phyloP scores from a whole-genome alignment of 2,113 vertebrate genomes.

The Coryphaenoides rupestris region DNA sequence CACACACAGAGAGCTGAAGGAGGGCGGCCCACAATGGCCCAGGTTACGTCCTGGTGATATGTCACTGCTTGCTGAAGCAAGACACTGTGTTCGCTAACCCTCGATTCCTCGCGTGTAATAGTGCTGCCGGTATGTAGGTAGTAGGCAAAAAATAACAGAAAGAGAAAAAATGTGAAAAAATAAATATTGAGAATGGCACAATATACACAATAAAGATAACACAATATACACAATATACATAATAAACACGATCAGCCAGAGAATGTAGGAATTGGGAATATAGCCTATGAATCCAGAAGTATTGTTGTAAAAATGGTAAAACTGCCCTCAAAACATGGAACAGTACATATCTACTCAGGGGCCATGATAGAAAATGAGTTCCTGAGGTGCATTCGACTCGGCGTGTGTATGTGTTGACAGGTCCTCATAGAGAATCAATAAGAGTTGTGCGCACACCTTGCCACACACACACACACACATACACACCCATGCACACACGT shows the following conservation, averaged over 20 bases:
- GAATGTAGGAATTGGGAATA: no score
- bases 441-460: not conserved
- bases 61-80: slow-evolving; percentile 36
- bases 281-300: no score
- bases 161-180: no score
- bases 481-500: not conserved
- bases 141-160: no score
- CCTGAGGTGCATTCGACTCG: slow-evolving; percentile 13
- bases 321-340: not conserved
- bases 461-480: not conserved
- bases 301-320: slow-evolving; percentile 20
- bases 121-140: no score
- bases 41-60: slow-evolving; percentile 27
- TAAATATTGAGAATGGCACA: no score
- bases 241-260: no score
- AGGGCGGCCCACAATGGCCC: slow-evolving; percentile 10
- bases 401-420: no score
- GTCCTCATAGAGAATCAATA: no score
- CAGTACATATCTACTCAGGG: slow-evolving; percentile 10
- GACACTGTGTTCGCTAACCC: slow-evolving; percentile 4
- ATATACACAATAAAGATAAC: no score
- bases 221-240: no score
- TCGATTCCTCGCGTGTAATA: no score
- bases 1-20: slow-evolving; percentile 38
- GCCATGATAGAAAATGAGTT: slow-evolving; percentile 11